phyloP scores from a whole-genome alignment of 1,140 invertebrate species.

The Caenorhabditis latens region DNA sequence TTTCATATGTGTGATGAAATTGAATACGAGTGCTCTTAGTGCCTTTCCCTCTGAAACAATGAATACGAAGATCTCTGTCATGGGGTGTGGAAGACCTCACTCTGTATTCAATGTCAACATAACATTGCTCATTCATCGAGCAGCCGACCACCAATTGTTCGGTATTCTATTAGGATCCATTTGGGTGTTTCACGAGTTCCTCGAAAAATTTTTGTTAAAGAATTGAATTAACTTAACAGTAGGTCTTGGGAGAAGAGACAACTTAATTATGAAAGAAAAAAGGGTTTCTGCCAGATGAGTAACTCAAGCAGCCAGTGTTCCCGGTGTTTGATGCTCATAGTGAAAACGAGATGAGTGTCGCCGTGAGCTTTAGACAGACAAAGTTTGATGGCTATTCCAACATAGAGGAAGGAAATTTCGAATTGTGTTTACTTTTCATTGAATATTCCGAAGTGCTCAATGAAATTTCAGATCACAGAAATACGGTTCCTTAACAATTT shows the following conservation, averaged over 20 bases:
- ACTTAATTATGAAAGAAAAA: neutral
- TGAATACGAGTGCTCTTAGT: neutral
- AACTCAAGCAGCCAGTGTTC: slow-evolving; percentile 19
- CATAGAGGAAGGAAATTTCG: neutral
- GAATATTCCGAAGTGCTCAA: too few species aligned
- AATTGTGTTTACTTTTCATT: neutral
- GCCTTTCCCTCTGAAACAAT: slow-evolving; percentile 31
- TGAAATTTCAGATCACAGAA: too few species aligned
- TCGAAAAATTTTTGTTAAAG: neutral
- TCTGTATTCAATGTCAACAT: slow-evolving; percentile 50
- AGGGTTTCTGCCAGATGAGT: slow-evolving; percentile 35
- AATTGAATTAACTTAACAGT: slow-evolving; percentile 48
- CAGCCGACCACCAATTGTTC: slow-evolving; percentile 24
- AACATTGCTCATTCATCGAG: slow-evolving; percentile 47
- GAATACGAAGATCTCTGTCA: slow-evolving; percentile 34
- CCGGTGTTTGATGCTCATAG: slow-evolving; percentile 33
- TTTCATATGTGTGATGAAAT: neutral
- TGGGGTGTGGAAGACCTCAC: slow-evolving; percentile 8
- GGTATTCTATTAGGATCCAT: slow-evolving; percentile 34
- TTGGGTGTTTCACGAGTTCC: slow-evolving; percentile 39
- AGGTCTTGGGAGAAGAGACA: neutral
- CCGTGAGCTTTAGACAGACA: neutral
- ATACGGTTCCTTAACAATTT: too few species aligned
- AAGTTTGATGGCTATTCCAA: neutral
- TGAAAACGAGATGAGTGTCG: slow-evolving; percentile 9